These are phyloP conservation scores for Amorpha juglandis DNA, from an alignment of 2,888 invertebrate species.

Conservation along the genomic window DNA sequence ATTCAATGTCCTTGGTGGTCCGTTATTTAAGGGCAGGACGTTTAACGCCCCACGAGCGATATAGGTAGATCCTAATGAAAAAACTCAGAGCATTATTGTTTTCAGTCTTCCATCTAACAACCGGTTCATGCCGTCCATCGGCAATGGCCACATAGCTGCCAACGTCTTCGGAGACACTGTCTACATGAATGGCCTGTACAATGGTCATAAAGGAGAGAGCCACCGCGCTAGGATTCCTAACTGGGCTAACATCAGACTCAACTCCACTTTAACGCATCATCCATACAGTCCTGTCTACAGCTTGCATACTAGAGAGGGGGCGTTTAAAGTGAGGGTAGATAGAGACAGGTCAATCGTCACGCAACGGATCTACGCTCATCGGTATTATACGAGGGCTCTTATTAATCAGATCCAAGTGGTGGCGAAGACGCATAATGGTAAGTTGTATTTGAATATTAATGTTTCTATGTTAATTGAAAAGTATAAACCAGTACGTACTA, in stretches of 20 bases:
- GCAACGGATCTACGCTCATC: constrained; percentile 77
- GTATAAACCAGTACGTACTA: no score
- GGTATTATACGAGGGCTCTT: constrained; percentile 77
- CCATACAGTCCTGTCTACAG: constrained; percentile 72
- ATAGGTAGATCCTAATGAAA: no score
- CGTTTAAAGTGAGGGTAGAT: constrained; percentile 76
- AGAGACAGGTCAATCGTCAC: constrained; percentile 76
- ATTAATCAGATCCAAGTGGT: constrained; percentile 78
- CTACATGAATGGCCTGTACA: constrained; percentile 85
- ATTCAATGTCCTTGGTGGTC: no score
- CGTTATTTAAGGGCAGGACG: no score
- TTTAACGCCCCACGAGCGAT: no score
- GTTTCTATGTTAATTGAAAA: no score
- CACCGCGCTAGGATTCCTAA: constrained; percentile 85
- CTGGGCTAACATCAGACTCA: constrained; percentile 82
- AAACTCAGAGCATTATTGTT: constrained; percentile 30
- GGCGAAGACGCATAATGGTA: constrained; percentile 70
- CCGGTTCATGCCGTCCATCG: constrained; percentile 84
- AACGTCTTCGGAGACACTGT: constrained; percentile 84
- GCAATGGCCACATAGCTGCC: constrained; percentile 85
- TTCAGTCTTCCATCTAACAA: constrained; percentile 81
- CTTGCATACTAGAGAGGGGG: constrained; percentile 74
- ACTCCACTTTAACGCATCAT: constrained; percentile 69
- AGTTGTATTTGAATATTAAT: constrained; percentile 16
- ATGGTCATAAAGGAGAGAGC: constrained; percentile 81